Base-by-base conservation (phyloP, 2,113 vertebrate genomes). In the Chauna torquata region DNA sequence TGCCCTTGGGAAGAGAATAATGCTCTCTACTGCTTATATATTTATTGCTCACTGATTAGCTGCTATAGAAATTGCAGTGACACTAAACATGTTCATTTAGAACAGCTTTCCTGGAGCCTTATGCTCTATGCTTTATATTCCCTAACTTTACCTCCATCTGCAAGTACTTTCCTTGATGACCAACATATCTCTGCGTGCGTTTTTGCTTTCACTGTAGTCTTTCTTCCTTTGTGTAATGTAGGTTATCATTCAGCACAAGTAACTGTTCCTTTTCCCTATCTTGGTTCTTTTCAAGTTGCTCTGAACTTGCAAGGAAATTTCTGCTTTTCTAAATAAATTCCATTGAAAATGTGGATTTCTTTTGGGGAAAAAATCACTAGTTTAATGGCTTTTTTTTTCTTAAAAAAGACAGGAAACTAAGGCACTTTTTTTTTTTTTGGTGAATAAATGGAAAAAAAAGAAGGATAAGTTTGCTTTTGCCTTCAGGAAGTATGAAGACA, bases 151-250 rank as follows among this genome's bases (percentile, higher is more conserved):
- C 25, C 50, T 95, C 79, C 89, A 92, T 96, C 95, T 96, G 94
- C 84, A 96, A 94, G 58, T 76, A 76, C 77, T 95, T 92, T 86
- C 24, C 80, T 92, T 79, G 65, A 94, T 86, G 86, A 76, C 52
- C 74, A 89, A 57, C 40, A 19, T 61, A 69, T 72, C 65, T 55
- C 65, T 87, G 77, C 52, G 72, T 69, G 52, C 47, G 58, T 88
- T 78, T 40, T 52, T 94, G 40, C 65, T 44, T 92, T 79, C 45
- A 11, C 19, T 65, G 18, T 79, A 94, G 84, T 64, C 14, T 81
- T 82, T 88, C 19, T 75, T 83, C 58, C 70, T 81, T 84, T 87
- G 57, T 71, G 7, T 52, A 68, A 76, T 65, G 40, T 40, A 82
- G 34, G n/a, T 80, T 28, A 42, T 72, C 34, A 76, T 55, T 92